Base-by-base conservation (phyloP, 2,888 invertebrate genomes). In the Cyrtodaria siliqua region DNA sequence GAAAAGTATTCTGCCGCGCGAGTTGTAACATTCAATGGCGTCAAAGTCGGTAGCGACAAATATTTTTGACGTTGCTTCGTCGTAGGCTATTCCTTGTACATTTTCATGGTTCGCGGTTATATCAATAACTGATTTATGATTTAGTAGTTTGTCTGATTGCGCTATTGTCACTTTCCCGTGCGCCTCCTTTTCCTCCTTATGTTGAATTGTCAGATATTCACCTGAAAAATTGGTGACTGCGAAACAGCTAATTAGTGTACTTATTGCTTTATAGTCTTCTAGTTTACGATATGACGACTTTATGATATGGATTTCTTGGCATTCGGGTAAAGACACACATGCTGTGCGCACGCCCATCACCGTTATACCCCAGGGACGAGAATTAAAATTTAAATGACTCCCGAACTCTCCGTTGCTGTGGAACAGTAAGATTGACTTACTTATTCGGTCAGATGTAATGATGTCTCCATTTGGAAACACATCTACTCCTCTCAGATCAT, bases 41-140 rank as follows among this genome's bases (percentile, higher is more conserved):
- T 77, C 77, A 23, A 72, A 68, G 20, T 77, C 77, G 0, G 68
- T 72, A 2, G 77, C 67, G 8, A 77, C 59, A 29, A 71, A 77
- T n/a, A 77, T 42, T 14, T 67, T 77, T 1, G 50, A 38, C 0
- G 77, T 72, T 27, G 71, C 56, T 26, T 71, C 71, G 53, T 77
- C 71, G 59, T 71, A 77, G 9, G 76, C 50, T 26, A 77, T 62
- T 20, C 71, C 71, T 42, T 77, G 76, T 9, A 77, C 68, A 44
- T 53, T 38, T 29, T 60, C 60, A 47, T 67, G 57, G 26, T 60
- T 68, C 12, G 60, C 68, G 0, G 60, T 52, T 14, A 60, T 60
- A 16, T 68, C 60, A 12, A 68, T 44, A 0, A n/a, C 53, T 1
- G 52, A 29, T 47, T 76, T 76, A 29, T 77, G 77, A n/a, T 49